phyloP scores from a whole-genome alignment of 2,113 vertebrate species.

The Paralichthys olivaceus region DNA sequence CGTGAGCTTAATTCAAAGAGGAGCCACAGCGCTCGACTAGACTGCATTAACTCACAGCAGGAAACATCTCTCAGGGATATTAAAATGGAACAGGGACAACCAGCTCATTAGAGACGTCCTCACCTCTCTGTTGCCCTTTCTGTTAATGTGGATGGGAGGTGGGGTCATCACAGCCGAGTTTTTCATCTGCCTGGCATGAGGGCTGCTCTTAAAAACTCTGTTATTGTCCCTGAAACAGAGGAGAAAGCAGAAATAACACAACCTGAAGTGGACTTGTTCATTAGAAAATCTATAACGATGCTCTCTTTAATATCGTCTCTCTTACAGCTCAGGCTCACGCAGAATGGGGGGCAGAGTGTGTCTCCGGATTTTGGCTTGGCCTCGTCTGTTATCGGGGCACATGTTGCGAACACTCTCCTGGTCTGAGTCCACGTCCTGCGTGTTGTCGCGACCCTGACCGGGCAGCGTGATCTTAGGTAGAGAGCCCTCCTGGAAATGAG shows the following conservation, averaged over 20 bases:
- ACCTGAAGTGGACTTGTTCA: background rate
- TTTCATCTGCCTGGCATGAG: constrained; percentile 81
- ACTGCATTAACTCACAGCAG: constrained; percentile 8
- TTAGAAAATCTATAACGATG: too few relatives aligned
- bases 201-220: constrained; percentile 83
- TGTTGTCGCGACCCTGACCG: constrained; percentile 67
- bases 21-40: background rate
- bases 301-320: background rate
- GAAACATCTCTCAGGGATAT: background rate
- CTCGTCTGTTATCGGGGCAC: constrained; percentile 73
- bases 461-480: constrained; percentile 82
- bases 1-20: constrained; percentile 11
- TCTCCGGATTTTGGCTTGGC: constrained; percentile 64
- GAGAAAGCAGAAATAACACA: background rate
- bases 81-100: background rate
- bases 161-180: constrained; percentile 83
- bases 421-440: constrained; percentile 85
- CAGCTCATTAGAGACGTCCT: constrained; percentile 20
- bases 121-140: constrained; percentile 86
- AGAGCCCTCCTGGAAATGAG: constrained; percentile 78
- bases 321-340: constrained; percentile 83
- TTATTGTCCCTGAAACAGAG: constrained; percentile 75
- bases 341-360: constrained; percentile 85
- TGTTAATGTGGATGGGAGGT: constrained; percentile 84
- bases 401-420: constrained; percentile 82